A percentile compares a stretch with the other conserved stretches of the same genome.
These are phyloP conservation scores for Arctopsyche grandis DNA, from an alignment of 1,140 invertebrate species.

Conservation along the genomic window DNA sequence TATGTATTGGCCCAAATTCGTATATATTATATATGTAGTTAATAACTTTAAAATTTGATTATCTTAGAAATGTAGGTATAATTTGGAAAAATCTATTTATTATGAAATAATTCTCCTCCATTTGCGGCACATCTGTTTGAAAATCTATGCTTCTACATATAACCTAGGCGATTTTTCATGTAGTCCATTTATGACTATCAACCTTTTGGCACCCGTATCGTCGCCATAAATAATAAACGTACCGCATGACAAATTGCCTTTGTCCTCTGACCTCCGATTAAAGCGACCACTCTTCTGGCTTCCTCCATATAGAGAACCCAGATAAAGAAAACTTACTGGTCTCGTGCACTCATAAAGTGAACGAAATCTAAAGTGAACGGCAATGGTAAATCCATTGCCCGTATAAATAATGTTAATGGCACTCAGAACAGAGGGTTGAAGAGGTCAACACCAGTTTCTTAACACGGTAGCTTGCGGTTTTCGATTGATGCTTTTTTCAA, in stretches of 20 bases:
- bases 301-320: background rate
- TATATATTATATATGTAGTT: too few relatives aligned
- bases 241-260: slow-evolving; percentile 13
- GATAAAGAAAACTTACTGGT: background rate
- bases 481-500: background rate
- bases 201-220: slow-evolving; percentile 29
- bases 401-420: too few relatives aligned
- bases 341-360: background rate
- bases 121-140: too few relatives aligned
- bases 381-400: too few relatives aligned
- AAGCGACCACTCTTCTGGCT: background rate
- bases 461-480: background rate
- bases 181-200: slow-evolving; percentile 22
- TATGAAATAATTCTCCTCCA: too few relatives aligned
- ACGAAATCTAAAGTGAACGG: slow-evolving; percentile 11
- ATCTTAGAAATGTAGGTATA: too few relatives aligned
- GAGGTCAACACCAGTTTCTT: background rate
- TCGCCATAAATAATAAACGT: slow-evolving; percentile 28
- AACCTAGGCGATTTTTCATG: background rate
- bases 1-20: too few relatives aligned
- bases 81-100: too few relatives aligned
- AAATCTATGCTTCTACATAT: too few relatives aligned
- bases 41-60: too few relatives aligned
- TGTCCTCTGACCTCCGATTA: slow-evolving; percentile 27
- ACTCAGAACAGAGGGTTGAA: background rate